These are phyloP conservation scores for Protonibea diacanthus DNA, from an alignment of 2,797 vertebrate genomes.

Conservation along the genomic window DNA sequence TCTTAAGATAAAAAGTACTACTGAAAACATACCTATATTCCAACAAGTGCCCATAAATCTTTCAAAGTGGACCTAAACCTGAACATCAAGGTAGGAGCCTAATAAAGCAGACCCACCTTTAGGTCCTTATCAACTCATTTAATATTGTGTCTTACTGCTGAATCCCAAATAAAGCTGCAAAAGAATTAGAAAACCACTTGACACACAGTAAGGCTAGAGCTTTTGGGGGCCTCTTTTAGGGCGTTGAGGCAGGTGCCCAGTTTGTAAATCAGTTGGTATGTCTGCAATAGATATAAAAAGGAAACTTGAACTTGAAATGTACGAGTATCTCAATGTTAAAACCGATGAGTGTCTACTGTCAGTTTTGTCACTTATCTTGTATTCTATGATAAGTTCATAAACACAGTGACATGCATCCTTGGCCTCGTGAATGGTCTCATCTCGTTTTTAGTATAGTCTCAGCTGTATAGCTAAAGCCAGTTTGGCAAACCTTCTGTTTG, in stretches of 20 bases:
- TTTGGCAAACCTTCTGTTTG: slow-evolving; percentile 62
- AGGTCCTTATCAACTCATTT: slow-evolving; percentile 3
- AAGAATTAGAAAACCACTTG: not conserved
- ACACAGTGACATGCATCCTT: no score
- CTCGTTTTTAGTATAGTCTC: no score
- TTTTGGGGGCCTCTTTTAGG: not conserved
- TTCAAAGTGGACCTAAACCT: no score
- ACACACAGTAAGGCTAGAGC: not conserved
- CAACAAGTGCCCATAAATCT: no score
- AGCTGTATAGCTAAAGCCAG: no score
- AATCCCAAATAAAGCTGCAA: slow-evolving; percentile 5
- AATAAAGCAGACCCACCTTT: not conserved
- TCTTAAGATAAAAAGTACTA: no score
- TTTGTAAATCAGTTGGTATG: not conserved
- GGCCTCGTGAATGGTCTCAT: no score
- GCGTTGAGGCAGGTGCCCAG: not conserved
- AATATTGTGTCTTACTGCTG: not conserved
- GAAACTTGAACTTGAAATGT: not conserved
- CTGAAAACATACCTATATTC: no score
- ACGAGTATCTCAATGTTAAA: no score
- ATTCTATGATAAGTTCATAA: no score
- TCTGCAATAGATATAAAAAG: not conserved
- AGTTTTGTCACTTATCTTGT: no score
- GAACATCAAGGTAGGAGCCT: slow-evolving; percentile 2
- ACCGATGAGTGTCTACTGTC: no score